Conservation (phyloP, 2,113 vertebrate species). For the Charadrius vociferus region DNA sequence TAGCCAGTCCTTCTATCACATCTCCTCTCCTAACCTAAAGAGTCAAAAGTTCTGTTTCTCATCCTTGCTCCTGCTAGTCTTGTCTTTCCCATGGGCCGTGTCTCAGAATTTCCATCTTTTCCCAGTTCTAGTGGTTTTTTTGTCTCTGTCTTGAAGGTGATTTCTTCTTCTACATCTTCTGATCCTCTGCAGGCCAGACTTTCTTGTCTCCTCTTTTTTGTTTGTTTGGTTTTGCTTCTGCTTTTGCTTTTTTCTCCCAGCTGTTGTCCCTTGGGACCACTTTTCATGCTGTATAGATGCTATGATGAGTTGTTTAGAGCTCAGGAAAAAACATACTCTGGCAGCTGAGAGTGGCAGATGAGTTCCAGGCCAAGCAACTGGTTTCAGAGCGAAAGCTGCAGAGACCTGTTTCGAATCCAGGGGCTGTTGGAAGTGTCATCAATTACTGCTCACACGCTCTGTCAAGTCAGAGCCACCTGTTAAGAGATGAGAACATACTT, state of each 20-base stretch:
- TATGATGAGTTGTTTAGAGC: background rate
- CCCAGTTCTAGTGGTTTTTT: background rate
- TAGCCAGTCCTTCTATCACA: background rate
- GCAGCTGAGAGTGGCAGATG: background rate
- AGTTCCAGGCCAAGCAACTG: background rate
- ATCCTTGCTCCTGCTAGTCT: background rate
- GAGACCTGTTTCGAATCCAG: background rate
- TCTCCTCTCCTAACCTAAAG: background rate
- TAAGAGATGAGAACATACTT: background rate
- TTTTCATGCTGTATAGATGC: background rate
- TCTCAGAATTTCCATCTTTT: background rate
- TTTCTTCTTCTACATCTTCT: background rate
- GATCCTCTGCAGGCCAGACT: background rate
- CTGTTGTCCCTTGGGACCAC: background rate
- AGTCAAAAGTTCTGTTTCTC: background rate
- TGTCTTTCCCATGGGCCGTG: background rate
- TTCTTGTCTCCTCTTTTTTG: background rate
- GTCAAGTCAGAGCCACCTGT: background rate
- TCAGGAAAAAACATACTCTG: background rate
- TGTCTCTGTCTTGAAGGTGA: background rate
- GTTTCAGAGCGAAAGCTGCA: background rate
- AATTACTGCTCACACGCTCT: background rate
- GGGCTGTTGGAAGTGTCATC: background rate
- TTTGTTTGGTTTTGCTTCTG: background rate
- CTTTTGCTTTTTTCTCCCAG: background rate